phyloP scores from a whole-genome alignment of 92 coral and sea anemone species.

The Palythoa grandis region DNA sequence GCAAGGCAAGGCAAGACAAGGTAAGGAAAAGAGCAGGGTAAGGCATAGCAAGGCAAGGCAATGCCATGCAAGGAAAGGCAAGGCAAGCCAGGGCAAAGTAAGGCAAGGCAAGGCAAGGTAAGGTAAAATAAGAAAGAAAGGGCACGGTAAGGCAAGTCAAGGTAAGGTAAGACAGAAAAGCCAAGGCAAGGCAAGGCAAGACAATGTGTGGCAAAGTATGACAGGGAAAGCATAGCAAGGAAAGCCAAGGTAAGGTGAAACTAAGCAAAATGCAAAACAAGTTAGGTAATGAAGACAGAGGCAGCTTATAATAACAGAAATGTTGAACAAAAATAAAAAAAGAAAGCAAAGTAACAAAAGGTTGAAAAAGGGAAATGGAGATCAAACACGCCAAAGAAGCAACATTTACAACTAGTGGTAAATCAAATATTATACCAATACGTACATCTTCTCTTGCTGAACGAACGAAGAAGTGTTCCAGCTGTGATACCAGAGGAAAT shows the following conservation, averaged over 20 bases:
- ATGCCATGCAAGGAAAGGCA: background rate
- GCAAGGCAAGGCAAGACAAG: background rate
- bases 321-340: too few species aligned
- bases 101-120: background rate
- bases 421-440: background rate
- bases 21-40: background rate
- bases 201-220: background rate
- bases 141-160: background rate
- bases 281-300: background rate
- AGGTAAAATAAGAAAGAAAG: too few species aligned
- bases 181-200: background rate
- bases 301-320: too few species aligned
- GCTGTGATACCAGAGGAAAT: slow-evolving; percentile 53
- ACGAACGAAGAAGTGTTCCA: slow-evolving; percentile 64
- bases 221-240: too few species aligned
- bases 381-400: background rate
- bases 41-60: background rate
- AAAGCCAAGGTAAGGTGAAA: background rate
- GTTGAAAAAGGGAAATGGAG: background rate
- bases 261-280: background rate
- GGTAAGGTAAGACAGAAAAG: background rate
- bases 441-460: slow-evolving; percentile 70
- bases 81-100: background rate
- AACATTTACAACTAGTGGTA: background rate
- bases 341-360: background rate